Evolutionary conservation across 2,113 vertebrate genomes (phyloP), one percentile per base, ranked within the genome.

Genomic region (Drymodes brunneopygia): DNA sequence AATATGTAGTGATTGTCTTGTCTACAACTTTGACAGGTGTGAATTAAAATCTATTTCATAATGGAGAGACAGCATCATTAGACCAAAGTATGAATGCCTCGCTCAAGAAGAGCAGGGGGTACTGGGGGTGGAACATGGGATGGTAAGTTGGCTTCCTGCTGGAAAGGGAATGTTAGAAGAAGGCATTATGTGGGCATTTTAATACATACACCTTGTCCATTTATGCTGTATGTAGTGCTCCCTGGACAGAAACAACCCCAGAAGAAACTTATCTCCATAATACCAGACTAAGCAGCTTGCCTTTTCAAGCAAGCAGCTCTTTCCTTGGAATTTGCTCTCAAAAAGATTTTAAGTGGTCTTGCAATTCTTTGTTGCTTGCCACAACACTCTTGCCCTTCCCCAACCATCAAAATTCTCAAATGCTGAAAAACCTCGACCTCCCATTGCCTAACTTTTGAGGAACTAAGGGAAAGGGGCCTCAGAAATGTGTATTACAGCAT

Each of bases 91-190:
- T 44, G 48, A 85, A 71, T 27, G 27, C 15, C 23, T 50, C 10
- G 16, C 7, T 35, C 27, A 48, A 74, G 53, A 75, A 36, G 9
- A 74, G 22, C 12, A 50, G 12, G 4, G 16, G 18, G 15, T 60
- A 17, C 19, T 11, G 14, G 2, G 3, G 2, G 1, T 53, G 7
- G 29, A 31, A 65, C 3, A 6, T 11, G 7, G 7, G 1, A 4
- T 35, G 1, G 2, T 51, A 70, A 45, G 1, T 2, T 81, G 18
- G 6, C 31, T 81, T 78, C 6, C 27, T 47, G 9, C 7, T 81
- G 31, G 44, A 50, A 81, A 74, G 83, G 2, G 27, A 38, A n/a
- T 31, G 5, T 40, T 40, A 44, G 4, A 25, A 44, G 27, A 47
- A 60, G 13, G 18, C 15, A 54, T 67, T 74, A 51, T 75, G 11